Base-by-base conservation (phyloP, 2,113 vertebrate species). In the Lepidothrix coronata region DNA sequence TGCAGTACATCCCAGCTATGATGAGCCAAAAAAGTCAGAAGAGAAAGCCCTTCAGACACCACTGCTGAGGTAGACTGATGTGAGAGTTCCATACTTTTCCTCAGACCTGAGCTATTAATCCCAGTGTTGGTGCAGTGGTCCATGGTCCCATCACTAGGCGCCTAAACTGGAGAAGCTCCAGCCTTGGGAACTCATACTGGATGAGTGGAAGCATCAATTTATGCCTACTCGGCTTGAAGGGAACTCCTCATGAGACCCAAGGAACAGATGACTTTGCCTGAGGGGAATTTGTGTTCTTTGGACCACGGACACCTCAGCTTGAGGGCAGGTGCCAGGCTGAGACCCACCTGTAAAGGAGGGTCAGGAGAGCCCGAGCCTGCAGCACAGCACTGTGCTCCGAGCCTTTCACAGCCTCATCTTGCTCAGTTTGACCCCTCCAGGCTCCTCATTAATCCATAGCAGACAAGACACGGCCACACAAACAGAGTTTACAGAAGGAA, bases 371-470 rank as follows among this genome's bases (percentile, higher is more conserved):
- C 31, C 20, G 78, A 76, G 58, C 25, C 63, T 72, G 77, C 70
- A 61, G 54, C 8, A 28, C 5, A 10, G 43, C 44, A 39, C 58
- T 61, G 70, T 3, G 10, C 35, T 70, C 30, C 1, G 12, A 89
- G 86, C 31, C 61, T 91, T 95, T 33, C 66, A 58, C 66, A 91
- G 78, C 66, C 72, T 91, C 23, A 3, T 82, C 94, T 87, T 77
- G 61, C 78, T 95, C 57, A 51, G 77, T 57, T 80, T 95, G 89
- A 85, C 94, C 91, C 96, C 96, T 96, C 35, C 43, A 46, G 88
- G 96, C 93, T 92, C 88, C 90, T 97, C 96, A 75, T 89, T 97
- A 96, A 97, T 95, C 83, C 82, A 22, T 19, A 97, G 91, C 94
- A 93, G 95, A 92, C 76, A 48, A 74, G 87, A 75, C 81, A 55